Percentiles rank a stretch among this genome's conserved stretches.
These are phyloP conservation scores for Alectoris magna DNA, from an alignment of 2,797 vertebrate genomes.

Conservation along the genomic window DNA sequence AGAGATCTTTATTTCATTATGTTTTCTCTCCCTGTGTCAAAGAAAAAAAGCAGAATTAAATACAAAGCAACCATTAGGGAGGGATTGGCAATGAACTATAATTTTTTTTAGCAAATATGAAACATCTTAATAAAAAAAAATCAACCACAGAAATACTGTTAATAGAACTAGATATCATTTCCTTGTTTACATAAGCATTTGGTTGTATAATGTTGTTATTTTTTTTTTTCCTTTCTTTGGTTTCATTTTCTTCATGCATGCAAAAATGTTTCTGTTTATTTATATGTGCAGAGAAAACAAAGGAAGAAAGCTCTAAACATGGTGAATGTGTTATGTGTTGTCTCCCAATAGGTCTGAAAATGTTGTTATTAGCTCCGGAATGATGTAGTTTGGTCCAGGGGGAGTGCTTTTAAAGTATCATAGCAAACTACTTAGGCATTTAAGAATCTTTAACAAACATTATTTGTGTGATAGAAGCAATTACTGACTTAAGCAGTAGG, in stretches of 20 bases:
- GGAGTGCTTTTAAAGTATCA: conserved; percentile 1
- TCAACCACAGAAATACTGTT: neutral
- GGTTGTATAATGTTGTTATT: neutral
- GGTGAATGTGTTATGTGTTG: neutral
- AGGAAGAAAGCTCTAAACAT: neutral
- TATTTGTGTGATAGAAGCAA: conserved; percentile 22
- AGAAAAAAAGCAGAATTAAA: neutral
- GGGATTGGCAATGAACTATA: neutral
- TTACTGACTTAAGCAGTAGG: conserved; percentile 15
- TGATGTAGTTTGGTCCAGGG: neutral
- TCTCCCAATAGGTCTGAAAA: conserved; percentile 25
- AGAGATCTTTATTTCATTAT: neutral
- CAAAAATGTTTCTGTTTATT: conserved; percentile 34
- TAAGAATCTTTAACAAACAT: conserved; percentile 8
- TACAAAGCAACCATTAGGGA: neutral
- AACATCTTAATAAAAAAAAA: neutral
- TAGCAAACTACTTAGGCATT: neutral
- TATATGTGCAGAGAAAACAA: conserved; percentile 1
- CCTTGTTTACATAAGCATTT: neutral
- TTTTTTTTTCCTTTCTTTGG: neutral
- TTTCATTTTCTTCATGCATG: neutral
- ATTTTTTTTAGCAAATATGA: neutral
- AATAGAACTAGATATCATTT: neutral
- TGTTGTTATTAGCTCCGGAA: neutral
- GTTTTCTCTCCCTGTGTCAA: neutral